Evolutionary conservation across 2,888 invertebrate genomes (phyloP), one percentile per base, ranked within the genome.

Genomic region (Cenopis cana): DNA sequence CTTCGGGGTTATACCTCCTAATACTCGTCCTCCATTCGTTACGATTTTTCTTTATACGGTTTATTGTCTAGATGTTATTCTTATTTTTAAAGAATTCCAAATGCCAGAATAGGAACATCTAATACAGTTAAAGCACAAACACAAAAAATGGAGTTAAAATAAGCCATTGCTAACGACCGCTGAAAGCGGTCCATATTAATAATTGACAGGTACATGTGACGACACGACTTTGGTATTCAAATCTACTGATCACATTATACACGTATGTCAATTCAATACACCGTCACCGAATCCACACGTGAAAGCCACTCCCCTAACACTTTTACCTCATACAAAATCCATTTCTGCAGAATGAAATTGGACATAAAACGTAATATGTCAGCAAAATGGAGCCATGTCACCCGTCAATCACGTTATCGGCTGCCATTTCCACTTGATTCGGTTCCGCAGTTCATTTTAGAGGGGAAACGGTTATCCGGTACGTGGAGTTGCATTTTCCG

Each of bases 341-440:
- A 52, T 36, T 62, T 62, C 50, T 24, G 46, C 18, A 0, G 14
- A 20, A 33, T 18, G 10, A 18, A 49, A 56, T 56, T 12, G 17
- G 24, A 56, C 17, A 33, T 46, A 29, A 55, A 46, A 55, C 9
- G 56, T 49, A 24, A 57, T 29, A 36, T 33, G 18, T 55, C 61
- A 8, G 33, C 33, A 46, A 65, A 41, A 56, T 46, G 65, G 65
- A 41, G 61, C 8, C 24, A 18, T 52, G 61, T 36, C 68, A 36
- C 46, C 24, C 62, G 46, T 46, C 68, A 49, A 50, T 57, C 50
- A 36, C 50, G 49, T n/a, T 54, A 33, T 49, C 66, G 41, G 59
- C 17, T 54, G 61, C n/a, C 68, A 55, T 55, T 69, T 69, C 61
- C 55, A 55, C 33, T 49, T n/a, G 66, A 29, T 46, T 46, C 54